phyloP scores from a whole-genome alignment of 2,113 vertebrate species.

The Actenoides lindsayi region DNA sequence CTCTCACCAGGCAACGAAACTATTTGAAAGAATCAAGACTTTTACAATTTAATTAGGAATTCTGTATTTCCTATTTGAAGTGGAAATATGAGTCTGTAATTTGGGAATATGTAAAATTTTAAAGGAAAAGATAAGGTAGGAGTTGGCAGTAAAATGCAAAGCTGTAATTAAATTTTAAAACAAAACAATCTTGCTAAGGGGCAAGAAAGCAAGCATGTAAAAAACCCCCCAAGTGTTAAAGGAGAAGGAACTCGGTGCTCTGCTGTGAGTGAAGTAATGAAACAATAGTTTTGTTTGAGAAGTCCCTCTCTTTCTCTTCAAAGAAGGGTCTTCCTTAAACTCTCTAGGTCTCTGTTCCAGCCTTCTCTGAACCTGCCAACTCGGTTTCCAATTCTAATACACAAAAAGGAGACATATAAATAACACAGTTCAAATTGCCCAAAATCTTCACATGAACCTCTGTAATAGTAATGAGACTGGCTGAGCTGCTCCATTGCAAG shows the following conservation, averaged over 20 bases:
- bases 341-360: not conserved
- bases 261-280: not conserved
- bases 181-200: not conserved
- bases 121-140: not conserved
- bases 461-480: not conserved
- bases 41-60: not conserved
- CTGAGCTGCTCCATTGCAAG: not conserved
- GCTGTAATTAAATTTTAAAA: not conserved
- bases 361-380: not conserved
- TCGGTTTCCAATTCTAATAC: not conserved
- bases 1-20: not conserved
- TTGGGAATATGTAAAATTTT: not conserved
- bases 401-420: not conserved
- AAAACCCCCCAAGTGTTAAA: not conserved
- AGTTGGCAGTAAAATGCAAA: not conserved
- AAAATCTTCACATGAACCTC: not conserved
- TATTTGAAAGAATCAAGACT: not conserved
- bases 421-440: not conserved
- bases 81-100: not conserved
- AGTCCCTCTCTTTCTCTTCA: not conserved
- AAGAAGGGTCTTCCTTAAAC: not conserved
- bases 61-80: not conserved
- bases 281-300: not conserved
- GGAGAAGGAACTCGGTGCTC: not conserved
- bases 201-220: not conserved